phyloP scores from a whole-genome alignment of 92 coral and sea anemone genomes.

The Zoanthus solanderi region DNA sequence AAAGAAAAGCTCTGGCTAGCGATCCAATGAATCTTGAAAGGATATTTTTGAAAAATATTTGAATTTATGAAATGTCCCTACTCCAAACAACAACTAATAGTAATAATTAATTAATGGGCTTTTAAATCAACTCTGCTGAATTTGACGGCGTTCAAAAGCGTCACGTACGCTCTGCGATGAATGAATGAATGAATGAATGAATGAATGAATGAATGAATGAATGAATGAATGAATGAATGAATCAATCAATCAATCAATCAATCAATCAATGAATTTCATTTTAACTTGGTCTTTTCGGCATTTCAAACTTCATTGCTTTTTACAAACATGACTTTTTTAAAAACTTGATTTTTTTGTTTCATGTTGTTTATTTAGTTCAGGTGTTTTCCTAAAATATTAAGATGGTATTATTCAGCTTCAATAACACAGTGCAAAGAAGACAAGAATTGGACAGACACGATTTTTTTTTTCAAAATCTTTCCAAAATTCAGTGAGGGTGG shows the following conservation, averaged over 20 bases:
- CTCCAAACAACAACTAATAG: too few species aligned
- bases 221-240: too few species aligned
- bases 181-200: background rate
- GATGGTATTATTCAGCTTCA: background rate
- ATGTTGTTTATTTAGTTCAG: background rate
- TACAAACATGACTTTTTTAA: background rate
- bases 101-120: too few species aligned
- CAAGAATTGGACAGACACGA: background rate
- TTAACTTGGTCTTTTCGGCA: too few species aligned
- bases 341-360: background rate
- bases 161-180: background rate
- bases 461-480: background rate
- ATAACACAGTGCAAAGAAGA: background rate
- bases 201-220: background rate
- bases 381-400: background rate
- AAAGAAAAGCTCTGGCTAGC: too few species aligned
- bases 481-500: background rate
- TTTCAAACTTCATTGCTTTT: too few species aligned
- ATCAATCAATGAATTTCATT: too few species aligned
- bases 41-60: too few species aligned
- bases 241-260: too few species aligned
- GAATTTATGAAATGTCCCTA: too few species aligned
- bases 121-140: too few species aligned
- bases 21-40: too few species aligned
- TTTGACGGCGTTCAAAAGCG: background rate